Evolutionary conservation across 2,113 vertebrate species (phyloP).

Genomic region (Girardinichthys multiradiatus): DNA sequence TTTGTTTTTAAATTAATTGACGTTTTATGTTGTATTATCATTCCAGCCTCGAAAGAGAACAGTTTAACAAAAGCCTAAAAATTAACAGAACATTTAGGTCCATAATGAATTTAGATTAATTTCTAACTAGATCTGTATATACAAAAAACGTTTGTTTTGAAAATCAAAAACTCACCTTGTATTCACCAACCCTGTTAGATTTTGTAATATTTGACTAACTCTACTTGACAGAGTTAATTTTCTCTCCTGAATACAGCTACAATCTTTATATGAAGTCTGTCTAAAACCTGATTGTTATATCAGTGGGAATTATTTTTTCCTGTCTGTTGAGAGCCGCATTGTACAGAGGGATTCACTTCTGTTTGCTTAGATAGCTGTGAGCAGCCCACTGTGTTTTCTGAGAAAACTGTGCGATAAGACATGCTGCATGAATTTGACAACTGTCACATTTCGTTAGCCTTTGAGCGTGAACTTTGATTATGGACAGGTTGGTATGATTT

Average conservation of each 20-base stretch:
- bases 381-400: conserved; percentile 31
- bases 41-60: no score
- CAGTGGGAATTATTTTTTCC: neutral
- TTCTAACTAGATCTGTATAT: no score
- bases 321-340: neutral
- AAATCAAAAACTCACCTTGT: no score
- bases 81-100: no score
- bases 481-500: conserved; percentile 57
- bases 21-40: no score
- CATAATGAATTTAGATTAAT: no score
- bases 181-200: neutral
- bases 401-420: conserved; percentile 44
- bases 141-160: no score
- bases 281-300: conserved; percentile 5
- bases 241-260: neutral
- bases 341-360: neutral
- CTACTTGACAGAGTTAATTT: neutral
- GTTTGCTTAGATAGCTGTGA: conserved; percentile 37
- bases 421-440: conserved; percentile 58
- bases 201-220: neutral
- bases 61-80: no score
- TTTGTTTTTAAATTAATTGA: no score
- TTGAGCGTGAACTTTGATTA: conserved; percentile 39
- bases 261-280: conserved; percentile 19
- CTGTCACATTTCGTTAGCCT: conserved; percentile 69